Evolutionary conservation across 2,888 invertebrate species (phyloP), one percentile per base, ranked within the genome.

Genomic region (Zygaena filipendulae): DNA sequence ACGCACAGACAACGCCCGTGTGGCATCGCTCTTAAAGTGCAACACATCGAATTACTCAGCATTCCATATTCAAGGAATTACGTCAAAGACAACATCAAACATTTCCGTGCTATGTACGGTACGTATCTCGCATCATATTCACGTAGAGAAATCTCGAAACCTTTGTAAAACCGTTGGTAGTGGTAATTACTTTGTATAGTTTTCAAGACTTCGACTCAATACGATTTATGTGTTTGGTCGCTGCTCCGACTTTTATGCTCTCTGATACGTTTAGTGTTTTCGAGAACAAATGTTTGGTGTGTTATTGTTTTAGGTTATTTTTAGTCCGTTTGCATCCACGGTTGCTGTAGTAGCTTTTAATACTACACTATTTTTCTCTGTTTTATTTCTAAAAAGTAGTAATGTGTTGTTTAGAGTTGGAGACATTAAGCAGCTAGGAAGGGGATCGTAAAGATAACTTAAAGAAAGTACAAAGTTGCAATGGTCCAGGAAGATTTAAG

Each of bases 191-290:
- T n/a, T n/a, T n/a, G 11, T 30, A 32, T 32, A 21, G 28, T 36
- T 39, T 36, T 29, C 33, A 13, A 11, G 29, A 30, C 30, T 47
- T 47, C 46, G 45, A 46, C 50, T 45, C 30, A 21, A 35, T 34
- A 38, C 41, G 47, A 53, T 59, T 55, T 54, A 57, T 51, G 45
- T 44, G 46, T 43, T 49, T 38, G 45, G 51, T 49, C 49, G 45
- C 42, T 38, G 38, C 29, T 31, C 35, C 37, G 56, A 58, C 53
- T 47, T 58, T 59, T 52, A 59, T 48, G 52, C 36, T 46, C 39
- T 37, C 30, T 34, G 40, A 47, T 46, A 43, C 47, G 42, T 48
- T 49, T 48, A 48, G 41, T 43, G 40, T 40, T 45, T 42, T 39
- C 30, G 25, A 39, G 42, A 42, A 47, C 45, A 45, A 48, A 47